A percentile compares a stretch with the other conserved stretches of the same genome.
Conservation (phyloP, 2,888 invertebrate genomes). For the Caenorhabditis sp. region DNA sequence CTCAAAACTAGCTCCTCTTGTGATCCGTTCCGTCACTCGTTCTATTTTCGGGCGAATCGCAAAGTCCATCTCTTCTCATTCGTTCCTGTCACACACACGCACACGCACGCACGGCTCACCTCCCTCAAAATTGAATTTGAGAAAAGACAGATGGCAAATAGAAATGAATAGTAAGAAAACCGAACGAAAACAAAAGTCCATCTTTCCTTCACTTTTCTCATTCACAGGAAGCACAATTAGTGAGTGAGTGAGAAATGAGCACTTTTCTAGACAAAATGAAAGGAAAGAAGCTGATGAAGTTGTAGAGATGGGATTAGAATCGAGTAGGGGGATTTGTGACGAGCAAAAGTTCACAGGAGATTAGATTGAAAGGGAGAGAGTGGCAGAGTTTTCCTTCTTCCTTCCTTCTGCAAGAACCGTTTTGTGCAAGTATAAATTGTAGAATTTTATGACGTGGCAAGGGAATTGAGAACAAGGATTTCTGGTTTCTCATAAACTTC, state of each 20-base stretch:
- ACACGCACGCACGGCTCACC: no score
- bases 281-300: no score
- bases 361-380: neutral
- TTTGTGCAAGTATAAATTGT: slow-evolving; percentile 13
- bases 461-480: slow-evolving; percentile 11
- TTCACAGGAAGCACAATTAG: slow-evolving; percentile 28
- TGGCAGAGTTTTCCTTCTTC: no score
- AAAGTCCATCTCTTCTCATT: slow-evolving; percentile 22
- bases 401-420: slow-evolving; percentile 4
- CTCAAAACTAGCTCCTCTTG: neutral
- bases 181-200: slow-evolving; percentile 5
- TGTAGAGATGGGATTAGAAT: no score
- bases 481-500: neutral
- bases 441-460: slow-evolving; percentile 39
- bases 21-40: neutral
- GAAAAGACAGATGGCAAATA: no score
- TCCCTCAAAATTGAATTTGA: slow-evolving; percentile 42
- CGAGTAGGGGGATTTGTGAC: neutral
- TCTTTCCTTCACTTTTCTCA: no score
- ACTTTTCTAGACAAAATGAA: no score
- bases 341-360: slow-evolving; percentile 8
- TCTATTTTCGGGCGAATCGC: slow-evolving; percentile 33
- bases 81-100: slow-evolving; percentile 18
- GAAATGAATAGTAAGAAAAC: neutral
- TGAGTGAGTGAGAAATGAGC: neutral